Evolutionary conservation across 1,140 invertebrate genomes (phyloP).

Genomic region (Planococcus citri): DNA sequence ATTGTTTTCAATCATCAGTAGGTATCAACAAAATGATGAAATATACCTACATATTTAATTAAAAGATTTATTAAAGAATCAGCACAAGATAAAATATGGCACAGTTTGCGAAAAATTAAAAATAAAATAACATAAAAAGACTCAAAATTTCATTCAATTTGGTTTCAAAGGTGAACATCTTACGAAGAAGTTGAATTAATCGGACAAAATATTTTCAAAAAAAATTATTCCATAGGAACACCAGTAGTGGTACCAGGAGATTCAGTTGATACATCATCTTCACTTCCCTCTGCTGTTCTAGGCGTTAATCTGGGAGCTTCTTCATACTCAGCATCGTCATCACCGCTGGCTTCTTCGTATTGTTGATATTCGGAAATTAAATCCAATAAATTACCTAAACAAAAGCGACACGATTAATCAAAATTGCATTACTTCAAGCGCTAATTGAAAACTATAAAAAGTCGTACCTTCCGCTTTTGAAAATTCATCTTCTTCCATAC

Average conservation of each 20-base stretch:
- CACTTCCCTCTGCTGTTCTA: background rate
- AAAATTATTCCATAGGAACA: background rate
- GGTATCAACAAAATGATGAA: no score
- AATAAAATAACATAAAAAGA: background rate
- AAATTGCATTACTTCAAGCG: background rate
- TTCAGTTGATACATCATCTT: background rate
- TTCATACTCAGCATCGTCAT: constrained; percentile 45
- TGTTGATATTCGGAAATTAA: constrained; percentile 79
- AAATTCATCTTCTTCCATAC: constrained; percentile 77
- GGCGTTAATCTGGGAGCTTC: constrained; percentile 28
- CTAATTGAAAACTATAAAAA: background rate
- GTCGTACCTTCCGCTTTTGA: constrained; percentile 54
- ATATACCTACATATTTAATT: no score
- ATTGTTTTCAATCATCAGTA: no score
- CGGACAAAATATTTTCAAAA: background rate
- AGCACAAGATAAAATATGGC: background rate
- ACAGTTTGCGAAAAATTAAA: background rate
- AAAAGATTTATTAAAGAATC: background rate
- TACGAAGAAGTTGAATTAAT: background rate
- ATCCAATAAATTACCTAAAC: constrained; percentile 36
- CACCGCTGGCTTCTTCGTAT: constrained; percentile 64
- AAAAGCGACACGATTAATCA: background rate
- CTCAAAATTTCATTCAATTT: background rate
- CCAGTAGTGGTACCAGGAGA: background rate
- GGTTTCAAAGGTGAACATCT: background rate